Percentiles rank a stretch among this genome's conserved stretches.
These are phyloP conservation scores for Gorsachius magnificus DNA, from an alignment of 2,797 vertebrate species.

Conservation along the genomic window DNA sequence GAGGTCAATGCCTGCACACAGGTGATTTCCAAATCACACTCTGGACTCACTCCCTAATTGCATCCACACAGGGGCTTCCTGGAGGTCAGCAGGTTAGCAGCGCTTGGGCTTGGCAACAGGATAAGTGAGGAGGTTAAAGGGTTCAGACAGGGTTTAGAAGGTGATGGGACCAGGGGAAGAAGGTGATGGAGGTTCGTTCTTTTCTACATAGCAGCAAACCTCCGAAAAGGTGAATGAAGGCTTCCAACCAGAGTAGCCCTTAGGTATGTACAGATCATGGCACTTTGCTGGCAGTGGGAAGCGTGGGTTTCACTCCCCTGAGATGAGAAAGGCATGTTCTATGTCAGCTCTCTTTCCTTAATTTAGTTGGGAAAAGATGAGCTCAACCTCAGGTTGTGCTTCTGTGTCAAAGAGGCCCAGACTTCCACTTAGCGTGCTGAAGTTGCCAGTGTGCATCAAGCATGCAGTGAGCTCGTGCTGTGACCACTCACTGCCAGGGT, in stretches of 20 bases:
- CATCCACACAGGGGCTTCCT: neutral
- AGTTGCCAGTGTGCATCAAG: neutral
- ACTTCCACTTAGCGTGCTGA: neutral
- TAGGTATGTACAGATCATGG: neutral
- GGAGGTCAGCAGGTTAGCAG: neutral
- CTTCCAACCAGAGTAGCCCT: neutral
- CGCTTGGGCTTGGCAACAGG: neutral
- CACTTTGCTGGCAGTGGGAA: neutral
- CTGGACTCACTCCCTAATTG: neutral
- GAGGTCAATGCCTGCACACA: neutral
- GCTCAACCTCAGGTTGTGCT: neutral
- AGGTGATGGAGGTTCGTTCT: neutral
- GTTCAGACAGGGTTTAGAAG: neutral
- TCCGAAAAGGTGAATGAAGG: neutral
- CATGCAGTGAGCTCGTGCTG: neutral
- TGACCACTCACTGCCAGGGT: neutral
- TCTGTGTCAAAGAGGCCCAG: neutral
- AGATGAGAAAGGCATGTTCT: neutral
- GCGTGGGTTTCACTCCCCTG: neutral
- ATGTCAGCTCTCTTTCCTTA: neutral
- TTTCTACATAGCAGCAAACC: neutral
- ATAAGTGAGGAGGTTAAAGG: neutral
- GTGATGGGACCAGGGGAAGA: too few species aligned
- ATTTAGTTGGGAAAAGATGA: neutral
- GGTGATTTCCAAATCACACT: neutral